Percentiles rank a stretch among this genome's conserved stretches.
phyloP scores from a whole-genome alignment of 2,888 invertebrate genomes.

The Tetheella fluctuosa region DNA sequence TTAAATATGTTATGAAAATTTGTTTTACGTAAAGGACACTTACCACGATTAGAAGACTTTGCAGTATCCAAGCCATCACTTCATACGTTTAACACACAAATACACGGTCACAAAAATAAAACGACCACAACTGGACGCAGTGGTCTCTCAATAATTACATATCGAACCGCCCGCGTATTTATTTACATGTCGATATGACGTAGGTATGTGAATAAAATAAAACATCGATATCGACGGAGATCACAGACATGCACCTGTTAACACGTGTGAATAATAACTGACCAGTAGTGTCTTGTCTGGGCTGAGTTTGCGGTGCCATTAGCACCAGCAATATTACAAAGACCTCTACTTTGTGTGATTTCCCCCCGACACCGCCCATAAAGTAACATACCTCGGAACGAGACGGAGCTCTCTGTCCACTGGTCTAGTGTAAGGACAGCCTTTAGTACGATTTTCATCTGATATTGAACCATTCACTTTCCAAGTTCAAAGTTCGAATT shows the following conservation, averaged over 20 bases:
- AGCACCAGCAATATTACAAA: conserved; percentile 32
- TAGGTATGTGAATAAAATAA: conserved; percentile 42
- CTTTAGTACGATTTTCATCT: conserved; percentile 22
- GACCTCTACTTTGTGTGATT: conserved; percentile 35
- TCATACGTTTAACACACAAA: conserved; percentile 36
- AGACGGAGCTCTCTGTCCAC: conserved; percentile 17
- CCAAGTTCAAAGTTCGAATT: conserved; percentile 45
- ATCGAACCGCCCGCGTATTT: conserved; percentile 45
- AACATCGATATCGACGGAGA: conserved; percentile 42
- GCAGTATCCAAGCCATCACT: conserved; percentile 60
- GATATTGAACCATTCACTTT: conserved; percentile 39
- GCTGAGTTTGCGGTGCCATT: conserved; percentile 31
- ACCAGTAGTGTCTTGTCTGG: conserved; percentile 31
- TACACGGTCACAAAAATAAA: conserved; percentile 35
- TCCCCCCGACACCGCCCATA: conserved; percentile 15
- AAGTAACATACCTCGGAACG: neutral
- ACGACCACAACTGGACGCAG: conserved; percentile 38
- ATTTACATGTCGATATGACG: conserved; percentile 47
- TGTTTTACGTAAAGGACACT: no score
- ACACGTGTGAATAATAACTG: conserved; percentile 52
- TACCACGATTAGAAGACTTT: conserved; percentile 57
- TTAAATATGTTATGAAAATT: no score
- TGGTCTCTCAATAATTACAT: conserved; percentile 52
- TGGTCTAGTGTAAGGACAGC: conserved; percentile 23
- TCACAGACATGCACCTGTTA: conserved; percentile 40